These are phyloP conservation scores for Odontomyia ornata DNA, from an alignment of 2,888 invertebrate genomes.

Conservation along the genomic window DNA sequence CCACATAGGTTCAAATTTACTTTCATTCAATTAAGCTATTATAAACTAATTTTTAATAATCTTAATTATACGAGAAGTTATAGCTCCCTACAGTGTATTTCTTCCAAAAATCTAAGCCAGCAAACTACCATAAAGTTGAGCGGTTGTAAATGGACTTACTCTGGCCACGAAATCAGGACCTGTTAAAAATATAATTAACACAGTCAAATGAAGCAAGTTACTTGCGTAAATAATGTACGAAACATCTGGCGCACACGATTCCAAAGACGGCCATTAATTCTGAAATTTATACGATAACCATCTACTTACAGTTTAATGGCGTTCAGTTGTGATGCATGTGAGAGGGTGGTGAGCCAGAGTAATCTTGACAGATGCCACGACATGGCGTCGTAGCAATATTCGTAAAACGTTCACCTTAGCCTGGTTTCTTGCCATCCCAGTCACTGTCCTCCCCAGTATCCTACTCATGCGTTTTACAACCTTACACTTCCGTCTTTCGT, in stretches of 20 bases:
- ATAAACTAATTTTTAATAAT: no score
- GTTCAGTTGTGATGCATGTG: constrained; percentile 28
- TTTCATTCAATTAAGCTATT: no score
- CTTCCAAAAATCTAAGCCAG: no score
- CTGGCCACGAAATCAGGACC: constrained; percentile 13
- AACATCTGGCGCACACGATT: constrained; percentile 35
- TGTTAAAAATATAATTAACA: constrained; percentile 26
- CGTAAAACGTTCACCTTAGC: neutral
- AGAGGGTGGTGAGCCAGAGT: constrained; percentile 3
- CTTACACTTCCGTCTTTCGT: constrained; percentile 31
- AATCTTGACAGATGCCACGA: constrained; percentile 43
- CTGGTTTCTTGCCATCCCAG: no score
- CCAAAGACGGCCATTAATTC: constrained; percentile 22
- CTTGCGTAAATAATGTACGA: constrained; percentile 9
- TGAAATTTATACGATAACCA: constrained; percentile 42
- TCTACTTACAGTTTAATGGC: constrained; percentile 40
- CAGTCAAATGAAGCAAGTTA: constrained; percentile 2
- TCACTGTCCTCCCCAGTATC: neutral
- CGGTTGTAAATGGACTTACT: neutral
- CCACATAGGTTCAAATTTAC: no score
- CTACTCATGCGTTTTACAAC: constrained; percentile 18
- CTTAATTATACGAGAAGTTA: no score
- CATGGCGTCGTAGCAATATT: neutral
- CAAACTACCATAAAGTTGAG: neutral
- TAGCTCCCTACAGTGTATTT: no score